phyloP scores from a whole-genome alignment of 2,888 invertebrate species.

The Emmelina monodactyla region DNA sequence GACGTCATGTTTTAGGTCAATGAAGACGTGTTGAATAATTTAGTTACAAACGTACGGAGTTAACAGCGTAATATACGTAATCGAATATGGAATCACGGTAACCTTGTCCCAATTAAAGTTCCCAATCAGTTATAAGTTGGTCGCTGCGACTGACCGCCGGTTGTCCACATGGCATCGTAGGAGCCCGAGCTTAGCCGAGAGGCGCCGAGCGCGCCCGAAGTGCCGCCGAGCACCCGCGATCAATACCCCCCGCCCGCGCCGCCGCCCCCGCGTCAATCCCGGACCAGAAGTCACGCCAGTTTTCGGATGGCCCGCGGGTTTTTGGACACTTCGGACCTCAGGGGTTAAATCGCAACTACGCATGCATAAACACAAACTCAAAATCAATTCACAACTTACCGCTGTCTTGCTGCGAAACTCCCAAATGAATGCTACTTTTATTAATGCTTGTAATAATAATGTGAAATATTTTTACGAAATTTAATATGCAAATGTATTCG shows the following conservation, averaged over 20 bases:
- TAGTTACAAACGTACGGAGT: too few species aligned
- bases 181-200: constrained; percentile 46
- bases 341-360: too few species aligned
- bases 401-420: too few species aligned
- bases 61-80: constrained; percentile 16
- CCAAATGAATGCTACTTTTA: too few species aligned
- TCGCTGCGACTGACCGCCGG: constrained; percentile 49
- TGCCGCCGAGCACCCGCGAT: constrained; percentile 46
- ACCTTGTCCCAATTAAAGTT: constrained; percentile 62
- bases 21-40: too few species aligned
- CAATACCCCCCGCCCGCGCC: constrained; percentile 51
- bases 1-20: too few species aligned
- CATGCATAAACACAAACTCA: too few species aligned
- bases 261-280: constrained; percentile 51
- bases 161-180: constrained; percentile 34
- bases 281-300: constrained; percentile 58
- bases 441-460: too few species aligned
- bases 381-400: too few species aligned
- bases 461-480: neutral
- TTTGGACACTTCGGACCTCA: too few species aligned
- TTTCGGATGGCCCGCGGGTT: constrained; percentile 41
- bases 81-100: constrained; percentile 32
- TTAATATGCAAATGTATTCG: constrained; percentile 1
- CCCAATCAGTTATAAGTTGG: constrained; percentile 51
- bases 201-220: constrained; percentile 45